Conservation (phyloP, 2,113 vertebrate species). For the Caloenas nicobarica region DNA sequence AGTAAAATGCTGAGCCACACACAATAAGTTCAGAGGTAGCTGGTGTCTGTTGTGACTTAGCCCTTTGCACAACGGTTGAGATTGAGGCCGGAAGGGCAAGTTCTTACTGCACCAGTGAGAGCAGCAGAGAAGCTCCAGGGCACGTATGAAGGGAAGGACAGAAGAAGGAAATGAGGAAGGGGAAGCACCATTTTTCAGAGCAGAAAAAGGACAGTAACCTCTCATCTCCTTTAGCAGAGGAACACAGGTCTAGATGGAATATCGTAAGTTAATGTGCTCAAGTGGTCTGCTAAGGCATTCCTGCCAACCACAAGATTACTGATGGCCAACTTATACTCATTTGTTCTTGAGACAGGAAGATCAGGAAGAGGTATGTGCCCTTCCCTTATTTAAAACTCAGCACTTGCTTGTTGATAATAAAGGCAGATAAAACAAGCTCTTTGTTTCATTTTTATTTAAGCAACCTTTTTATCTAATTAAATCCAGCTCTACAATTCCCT, state of each 20-base stretch:
- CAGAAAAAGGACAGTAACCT: neutral
- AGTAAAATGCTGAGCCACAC: neutral
- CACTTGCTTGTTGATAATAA: neutral
- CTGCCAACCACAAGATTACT: neutral
- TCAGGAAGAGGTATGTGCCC: neutral
- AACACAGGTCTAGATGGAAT: neutral
- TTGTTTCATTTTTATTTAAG: neutral
- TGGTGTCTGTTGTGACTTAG: neutral
- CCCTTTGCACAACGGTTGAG: neutral
- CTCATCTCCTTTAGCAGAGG: neutral
- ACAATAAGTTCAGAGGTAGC: neutral
- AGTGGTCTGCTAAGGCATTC: neutral
- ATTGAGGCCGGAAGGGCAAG: neutral
- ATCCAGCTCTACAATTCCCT: neutral
- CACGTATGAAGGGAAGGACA: rapidly evolving
- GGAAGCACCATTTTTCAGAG: neutral
- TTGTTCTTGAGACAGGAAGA: neutral
- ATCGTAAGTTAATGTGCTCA: rapidly evolving
- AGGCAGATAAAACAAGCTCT: neutral
- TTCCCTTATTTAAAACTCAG: neutral
- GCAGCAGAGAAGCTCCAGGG: neutral
- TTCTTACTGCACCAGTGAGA: neutral
- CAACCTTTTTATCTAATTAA: neutral
- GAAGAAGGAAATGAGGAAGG: neutral
- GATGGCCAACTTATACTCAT: neutral